A percentile compares a stretch with the other conserved stretches of the same genome.
Evolutionary conservation across 1,140 invertebrate species (phyloP).

Genomic region (Diachasma alloeum): DNA sequence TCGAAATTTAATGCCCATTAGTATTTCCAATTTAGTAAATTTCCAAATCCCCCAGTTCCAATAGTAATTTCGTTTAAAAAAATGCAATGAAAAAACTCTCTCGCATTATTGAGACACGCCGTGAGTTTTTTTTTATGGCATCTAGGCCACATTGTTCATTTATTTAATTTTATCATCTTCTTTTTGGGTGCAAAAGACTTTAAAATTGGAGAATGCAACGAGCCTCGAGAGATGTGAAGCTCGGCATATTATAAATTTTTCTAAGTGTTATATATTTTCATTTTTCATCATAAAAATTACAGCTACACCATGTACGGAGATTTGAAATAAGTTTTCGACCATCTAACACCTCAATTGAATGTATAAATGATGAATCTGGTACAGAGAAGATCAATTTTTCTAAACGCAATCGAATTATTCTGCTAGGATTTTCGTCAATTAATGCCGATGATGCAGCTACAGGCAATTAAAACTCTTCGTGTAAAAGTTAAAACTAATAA

Average conservation of each 20-base stretch:
- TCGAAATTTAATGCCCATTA: constrained; percentile 20
- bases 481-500: neutral
- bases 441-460: too few relatives aligned
- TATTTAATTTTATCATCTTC: neutral
- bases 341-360: neutral
- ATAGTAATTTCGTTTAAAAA: neutral
- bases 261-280: constrained; percentile 19
- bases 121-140: constrained; percentile 11
- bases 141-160: constrained; percentile 15
- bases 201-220: constrained; percentile 25
- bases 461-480: neutral
- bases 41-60: neutral
- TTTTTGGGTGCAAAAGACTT: constrained; percentile 25
- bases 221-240: neutral
- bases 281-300: constrained; percentile 16
- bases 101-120: constrained; percentile 28
- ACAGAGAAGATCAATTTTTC: neutral
- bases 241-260: constrained; percentile 20
- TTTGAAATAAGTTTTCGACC: neutral
- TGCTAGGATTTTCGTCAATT: too few relatives aligned
- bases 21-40: neutral
- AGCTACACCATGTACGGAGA: constrained; percentile 10
- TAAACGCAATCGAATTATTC: neutral
- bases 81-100: constrained; percentile 31
- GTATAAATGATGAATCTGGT: neutral